phyloP scores from a whole-genome alignment of 2,113 vertebrate species.

The Actinemys pallida region DNA sequence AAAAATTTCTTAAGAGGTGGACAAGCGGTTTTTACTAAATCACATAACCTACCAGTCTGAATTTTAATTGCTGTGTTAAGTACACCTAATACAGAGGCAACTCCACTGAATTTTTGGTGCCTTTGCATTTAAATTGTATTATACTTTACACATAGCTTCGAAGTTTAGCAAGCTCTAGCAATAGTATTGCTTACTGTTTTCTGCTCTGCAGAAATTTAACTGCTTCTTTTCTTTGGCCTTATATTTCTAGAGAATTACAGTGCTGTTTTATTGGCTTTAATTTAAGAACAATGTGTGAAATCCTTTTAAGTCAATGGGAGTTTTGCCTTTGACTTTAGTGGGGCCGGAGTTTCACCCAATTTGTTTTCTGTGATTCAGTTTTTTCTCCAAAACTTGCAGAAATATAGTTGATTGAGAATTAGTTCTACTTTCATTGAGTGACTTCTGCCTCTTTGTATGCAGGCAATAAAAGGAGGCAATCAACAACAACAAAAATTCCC shows the following conservation, averaged over 20 bases:
- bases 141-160: not conserved
- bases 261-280: not conserved
- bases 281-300: not conserved
- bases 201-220: not conserved
- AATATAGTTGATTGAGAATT: not conserved
- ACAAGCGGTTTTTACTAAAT: not conserved
- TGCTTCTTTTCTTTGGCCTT: not conserved
- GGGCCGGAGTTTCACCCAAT: not conserved
- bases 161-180: not conserved
- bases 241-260: not conserved
- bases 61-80: fast-evolving
- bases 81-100: not conserved
- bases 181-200: not conserved
- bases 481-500: not conserved
- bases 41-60: not conserved
- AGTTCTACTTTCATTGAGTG: not conserved
- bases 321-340: not conserved
- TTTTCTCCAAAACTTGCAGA: not conserved
- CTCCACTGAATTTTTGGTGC: not conserved
- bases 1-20: not conserved
- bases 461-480: not conserved
- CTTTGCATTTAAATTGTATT: not conserved
- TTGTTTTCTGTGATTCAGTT: not conserved
- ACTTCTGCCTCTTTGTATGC: not conserved
- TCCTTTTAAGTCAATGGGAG: not conserved